Base-by-base conservation (phyloP, 2,888 invertebrate genomes). In the Dasypogon diadema region DNA sequence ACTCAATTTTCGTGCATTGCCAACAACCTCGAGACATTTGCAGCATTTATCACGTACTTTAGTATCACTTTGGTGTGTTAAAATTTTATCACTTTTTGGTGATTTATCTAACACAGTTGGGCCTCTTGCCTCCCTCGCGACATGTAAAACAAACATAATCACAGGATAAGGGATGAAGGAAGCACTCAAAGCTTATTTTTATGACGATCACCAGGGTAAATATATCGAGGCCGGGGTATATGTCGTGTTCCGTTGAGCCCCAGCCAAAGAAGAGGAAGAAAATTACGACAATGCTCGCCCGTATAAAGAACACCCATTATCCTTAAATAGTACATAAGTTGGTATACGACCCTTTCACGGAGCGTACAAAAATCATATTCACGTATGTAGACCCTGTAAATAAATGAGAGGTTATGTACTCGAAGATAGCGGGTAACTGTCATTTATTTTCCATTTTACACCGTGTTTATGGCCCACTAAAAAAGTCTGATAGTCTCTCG, bases 361-460 rank as follows among this genome's bases (percentile, higher is more conserved):
- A 70, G 54, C 51, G 30, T 30, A 51, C 70, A 70, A 51, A 70
- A 70, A 54, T 70, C 70, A 70, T 70, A 70, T 70, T 70, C 70
- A 70, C 70, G 70, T 70, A 54, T 70, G 54, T 54, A 54, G 12
- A 51, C 16, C 51, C 26, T 54, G 70, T 70, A 70, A 70, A 70
- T 70, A 70, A 70, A 70, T 54, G 70, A 70, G 54, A 70, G 70
- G 70, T 70, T 70, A 70, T 70, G 70, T 70, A 70, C 51, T 70
- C 70, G 34, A 18, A 70, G 70, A 70, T 70, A 70, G 70, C 70
- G 70, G 21, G 70, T 70, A 70, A 54, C 51, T 70, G 70, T 70
- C 70, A 70, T 70, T 70, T 77, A 77, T 77, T 77, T 77, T 77
- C 74, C 76, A 75, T 77, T 77, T 77, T 77, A 77, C 77, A 77